These are phyloP conservation scores for Lates japonicus DNA, from an alignment of 2,797 vertebrate species.

Conservation along the genomic window DNA sequence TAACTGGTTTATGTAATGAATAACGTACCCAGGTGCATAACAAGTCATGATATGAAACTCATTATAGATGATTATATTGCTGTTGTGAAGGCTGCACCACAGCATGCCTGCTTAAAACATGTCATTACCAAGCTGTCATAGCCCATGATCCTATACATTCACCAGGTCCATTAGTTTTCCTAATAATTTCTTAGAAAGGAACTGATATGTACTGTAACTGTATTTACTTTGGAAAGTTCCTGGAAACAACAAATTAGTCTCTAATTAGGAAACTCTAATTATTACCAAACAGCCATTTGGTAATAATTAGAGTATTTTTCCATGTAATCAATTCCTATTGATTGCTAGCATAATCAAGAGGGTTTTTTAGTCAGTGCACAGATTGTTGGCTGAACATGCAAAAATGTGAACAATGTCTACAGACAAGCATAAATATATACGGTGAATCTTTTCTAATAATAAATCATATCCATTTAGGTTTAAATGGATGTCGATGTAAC, in stretches of 20 bases:
- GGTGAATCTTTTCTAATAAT: too few species aligned
- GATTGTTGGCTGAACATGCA: too few species aligned
- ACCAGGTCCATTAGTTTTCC: too few species aligned
- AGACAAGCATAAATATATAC: not conserved
- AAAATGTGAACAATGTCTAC: not conserved
- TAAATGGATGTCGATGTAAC: not conserved
- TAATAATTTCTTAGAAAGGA: too few species aligned
- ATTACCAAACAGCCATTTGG: not conserved
- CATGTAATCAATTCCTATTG: not conserved
- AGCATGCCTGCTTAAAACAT: not conserved
- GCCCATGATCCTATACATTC: too few species aligned
- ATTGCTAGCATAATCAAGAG: not conserved
- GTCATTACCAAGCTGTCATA: too few species aligned
- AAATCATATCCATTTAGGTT: not conserved
- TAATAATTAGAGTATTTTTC: not conserved
- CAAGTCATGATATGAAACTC: not conserved
- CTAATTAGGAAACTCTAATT: too few species aligned
- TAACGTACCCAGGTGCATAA: not conserved
- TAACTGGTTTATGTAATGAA: not conserved
- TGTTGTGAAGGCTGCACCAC: not conserved
- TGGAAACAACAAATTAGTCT: too few species aligned
- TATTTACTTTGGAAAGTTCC: too few species aligned
- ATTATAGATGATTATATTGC: slow-evolving; percentile 6
- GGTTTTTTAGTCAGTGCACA: not conserved
- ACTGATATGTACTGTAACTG: too few species aligned